Percentiles rank a stretch among this genome's conserved stretches.
These are phyloP conservation scores for Euborellia annulipes DNA, from an alignment of 1,140 invertebrate species.

Conservation along the genomic window DNA sequence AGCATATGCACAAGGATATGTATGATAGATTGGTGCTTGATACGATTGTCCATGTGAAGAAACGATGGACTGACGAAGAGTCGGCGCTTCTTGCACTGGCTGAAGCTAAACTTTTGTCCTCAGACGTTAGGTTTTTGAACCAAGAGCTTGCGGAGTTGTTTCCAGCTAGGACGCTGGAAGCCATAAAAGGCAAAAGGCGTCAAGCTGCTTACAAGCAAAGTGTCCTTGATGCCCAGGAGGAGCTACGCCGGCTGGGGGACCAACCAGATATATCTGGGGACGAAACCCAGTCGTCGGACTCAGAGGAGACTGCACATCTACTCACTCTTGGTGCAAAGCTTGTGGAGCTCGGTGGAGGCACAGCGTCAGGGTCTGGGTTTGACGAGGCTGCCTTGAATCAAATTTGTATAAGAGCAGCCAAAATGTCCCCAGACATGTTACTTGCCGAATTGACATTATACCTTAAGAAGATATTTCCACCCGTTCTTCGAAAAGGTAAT, in stretches of 20 bases:
- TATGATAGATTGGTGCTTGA: slow-evolving; percentile 7
- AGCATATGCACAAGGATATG: slow-evolving; percentile 10
- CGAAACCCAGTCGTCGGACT: too few relatives aligned
- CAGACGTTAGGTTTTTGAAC: slow-evolving; percentile 2
- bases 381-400: too few relatives aligned
- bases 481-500: too few relatives aligned
- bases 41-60: neutral
- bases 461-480: too few relatives aligned
- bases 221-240: slow-evolving; percentile 1
- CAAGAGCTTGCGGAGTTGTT: slow-evolving; percentile 1
- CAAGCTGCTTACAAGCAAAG: slow-evolving; percentile 1
- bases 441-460: too few relatives aligned
- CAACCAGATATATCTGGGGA: too few relatives aligned
- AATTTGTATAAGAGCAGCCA: too few relatives aligned
- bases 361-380: too few relatives aligned
- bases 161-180: slow-evolving; percentile 8
- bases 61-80: slow-evolving; percentile 8
- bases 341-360: too few relatives aligned
- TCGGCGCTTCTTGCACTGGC: neutral
- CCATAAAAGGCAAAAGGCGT: slow-evolving; percentile 8
- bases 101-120: slow-evolving; percentile 4
- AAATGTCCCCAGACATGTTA: too few relatives aligned
- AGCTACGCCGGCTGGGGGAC: neutral
- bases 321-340: too few relatives aligned
- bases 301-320: too few relatives aligned